Evolutionary conservation across 2,113 vertebrate species (phyloP), one percentile per base, ranked within the genome.

Genomic region (Cryptomyrus ogoouensis): DNA sequence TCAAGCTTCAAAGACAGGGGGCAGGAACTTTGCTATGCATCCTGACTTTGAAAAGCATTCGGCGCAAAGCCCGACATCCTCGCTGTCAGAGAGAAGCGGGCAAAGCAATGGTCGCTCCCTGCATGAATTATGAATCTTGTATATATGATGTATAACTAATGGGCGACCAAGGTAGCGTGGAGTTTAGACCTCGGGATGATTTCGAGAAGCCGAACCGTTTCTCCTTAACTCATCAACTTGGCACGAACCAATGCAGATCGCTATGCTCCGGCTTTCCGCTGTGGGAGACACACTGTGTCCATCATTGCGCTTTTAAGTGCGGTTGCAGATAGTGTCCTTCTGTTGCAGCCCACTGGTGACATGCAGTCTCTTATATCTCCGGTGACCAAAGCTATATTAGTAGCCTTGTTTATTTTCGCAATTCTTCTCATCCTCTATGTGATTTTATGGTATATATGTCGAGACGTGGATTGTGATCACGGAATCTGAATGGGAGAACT

Each of bases 401-500:
- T 97, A 92, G 97, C 96, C 90, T 94, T 97, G 47, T 97, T 97
- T 95, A 97, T 97, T 94, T 97, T 97, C 94, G 97, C 97, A 93
- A 97, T 97, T 93, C 95, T 97, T 39, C 95, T 97, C 91, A 97
- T 97, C 94, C 96, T 97, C 56, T 97, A 97, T 94, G 97, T 97
- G 94, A 97, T 97, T 92, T 94, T 97, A 31, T 97, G 97, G 97
- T 97, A 97, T 94, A 97, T 97, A 95, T 97, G 97, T 95, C 96
- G 97, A 90, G 97, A 97, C 93, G 97, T 97, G 92, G 97, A 97
- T 94, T 97, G 96, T 93, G 97, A 97, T 91, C 97, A 97, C 93
- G 97, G 97, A 83, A 95, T 97, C 94, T 97, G 95, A 97, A 91
- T 89, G 91, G 92, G 53, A 70, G 80, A 85, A 58, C 58, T 89